Percentiles rank a stretch among this genome's conserved stretches.
These are phyloP conservation scores for Musca vetustissima DNA, from an alignment of 1,140 invertebrate species.

Conservation along the genomic window DNA sequence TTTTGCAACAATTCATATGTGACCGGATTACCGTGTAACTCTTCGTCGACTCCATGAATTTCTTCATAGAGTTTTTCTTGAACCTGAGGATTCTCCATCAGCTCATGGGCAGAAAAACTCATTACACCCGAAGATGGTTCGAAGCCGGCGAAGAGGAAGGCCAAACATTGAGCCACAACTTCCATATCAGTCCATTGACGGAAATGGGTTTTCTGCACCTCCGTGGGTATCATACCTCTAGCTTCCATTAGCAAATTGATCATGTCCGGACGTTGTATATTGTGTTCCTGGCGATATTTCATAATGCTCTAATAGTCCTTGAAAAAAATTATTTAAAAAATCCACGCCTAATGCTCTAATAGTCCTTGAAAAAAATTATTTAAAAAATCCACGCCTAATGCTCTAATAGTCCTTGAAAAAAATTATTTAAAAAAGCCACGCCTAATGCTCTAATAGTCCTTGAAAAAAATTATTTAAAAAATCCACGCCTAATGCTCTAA, in stretches of 20 bases:
- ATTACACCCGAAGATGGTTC: slow-evolving; percentile 64
- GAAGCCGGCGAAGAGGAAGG: slow-evolving; percentile 63
- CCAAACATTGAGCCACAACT: slow-evolving; percentile 57
- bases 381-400: too few species aligned
- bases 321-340: too few species aligned
- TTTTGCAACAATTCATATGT: slow-evolving; percentile 59
- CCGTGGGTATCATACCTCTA: too few species aligned
- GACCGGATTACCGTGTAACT: slow-evolving; percentile 54
- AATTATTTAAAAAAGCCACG: too few species aligned
- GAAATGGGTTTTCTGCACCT: slow-evolving; percentile 39
- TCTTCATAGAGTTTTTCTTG: slow-evolving; percentile 64
- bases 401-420: too few species aligned
- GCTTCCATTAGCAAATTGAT: slow-evolving; percentile 57
- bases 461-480: too few species aligned
- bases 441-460: too few species aligned
- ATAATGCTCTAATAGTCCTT: too few species aligned
- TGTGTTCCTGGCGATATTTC: slow-evolving; percentile 47
- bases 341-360: too few species aligned
- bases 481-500: too few species aligned
- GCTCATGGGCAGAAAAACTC: slow-evolving; percentile 57
- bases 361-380: too few species aligned
- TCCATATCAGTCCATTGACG: slow-evolving; percentile 58
- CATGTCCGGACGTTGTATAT: slow-evolving; percentile 56
- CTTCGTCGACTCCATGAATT: slow-evolving; percentile 53
- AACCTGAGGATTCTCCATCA: slow-evolving; percentile 61